phyloP scores from a whole-genome alignment of 1,140 invertebrate species.

The Mylabris phalerata region DNA sequence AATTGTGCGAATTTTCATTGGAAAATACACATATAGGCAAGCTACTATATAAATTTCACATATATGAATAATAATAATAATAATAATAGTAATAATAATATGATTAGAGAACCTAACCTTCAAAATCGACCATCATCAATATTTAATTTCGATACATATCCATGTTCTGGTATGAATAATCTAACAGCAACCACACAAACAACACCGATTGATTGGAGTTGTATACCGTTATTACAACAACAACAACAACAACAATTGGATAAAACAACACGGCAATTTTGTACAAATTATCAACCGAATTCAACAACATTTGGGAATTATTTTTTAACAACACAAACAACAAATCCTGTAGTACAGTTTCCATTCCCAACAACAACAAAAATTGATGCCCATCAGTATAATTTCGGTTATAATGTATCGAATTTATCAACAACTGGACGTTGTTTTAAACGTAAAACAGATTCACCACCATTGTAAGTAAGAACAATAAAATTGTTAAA shows the following conservation, averaged over 20 bases:
- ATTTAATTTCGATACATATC: conserved; percentile 29
- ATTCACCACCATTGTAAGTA: conserved; percentile 33
- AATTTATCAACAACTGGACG: neutral
- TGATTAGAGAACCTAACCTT: conserved; percentile 37
- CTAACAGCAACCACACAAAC: neutral
- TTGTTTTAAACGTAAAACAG: conserved; percentile 33
- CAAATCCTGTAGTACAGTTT: conserved; percentile 22
- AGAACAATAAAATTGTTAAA: neutral
- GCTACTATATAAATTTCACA: no score
- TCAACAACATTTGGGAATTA: no score
- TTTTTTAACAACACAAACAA: conserved; percentile 1
- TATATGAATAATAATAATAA: no score
- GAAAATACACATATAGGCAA: no score
- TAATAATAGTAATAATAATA: conserved; percentile 11
- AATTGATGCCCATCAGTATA: neutral
- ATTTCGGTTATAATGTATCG: conserved; percentile 4
- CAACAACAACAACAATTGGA: conserved; percentile 3
- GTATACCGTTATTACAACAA: conserved; percentile 9
- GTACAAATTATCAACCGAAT: neutral
- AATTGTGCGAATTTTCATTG: no score
- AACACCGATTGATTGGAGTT: conserved; percentile 16
- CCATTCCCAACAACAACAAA: conserved; percentile 18
- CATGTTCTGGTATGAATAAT: conserved; percentile 3
- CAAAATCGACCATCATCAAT: conserved; percentile 24
- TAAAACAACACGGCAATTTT: neutral